A percentile compares a stretch with the other conserved stretches of the same genome.
These are phyloP conservation scores for Montipora foliosa DNA, from an alignment of 64 coral and sea anemone species.

Conservation along the genomic window DNA sequence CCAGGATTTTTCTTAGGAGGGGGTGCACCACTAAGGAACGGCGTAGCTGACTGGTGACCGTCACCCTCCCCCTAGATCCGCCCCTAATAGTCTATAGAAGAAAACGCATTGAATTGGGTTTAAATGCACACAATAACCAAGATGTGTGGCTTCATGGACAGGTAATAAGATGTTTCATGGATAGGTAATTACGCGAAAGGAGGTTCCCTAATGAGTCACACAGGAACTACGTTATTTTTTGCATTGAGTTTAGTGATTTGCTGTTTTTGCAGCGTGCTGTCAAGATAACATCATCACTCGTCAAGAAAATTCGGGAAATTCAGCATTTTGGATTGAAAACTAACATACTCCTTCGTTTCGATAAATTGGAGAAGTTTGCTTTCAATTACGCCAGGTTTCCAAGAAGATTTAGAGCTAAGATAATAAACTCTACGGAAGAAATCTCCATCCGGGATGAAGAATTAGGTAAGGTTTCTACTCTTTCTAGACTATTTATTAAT, in stretches of 20 bases:
- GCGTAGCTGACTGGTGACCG: too few species aligned
- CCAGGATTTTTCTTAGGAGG: too few species aligned
- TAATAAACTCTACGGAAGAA: not conserved
- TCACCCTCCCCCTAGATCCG: too few species aligned
- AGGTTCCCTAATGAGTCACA: too few species aligned
- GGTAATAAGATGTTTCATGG: too few species aligned
- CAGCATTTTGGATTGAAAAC: not conserved
- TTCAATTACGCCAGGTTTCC: not conserved
- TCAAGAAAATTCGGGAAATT: not conserved
- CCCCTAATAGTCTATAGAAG: too few species aligned
- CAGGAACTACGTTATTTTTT: not conserved
- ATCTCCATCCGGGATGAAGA: slow-evolving; percentile 2
- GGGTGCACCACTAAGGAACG: too few species aligned
- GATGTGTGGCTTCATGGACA: too few species aligned
- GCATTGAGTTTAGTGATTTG: not conserved
- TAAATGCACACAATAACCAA: too few species aligned
- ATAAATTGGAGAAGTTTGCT: not conserved
- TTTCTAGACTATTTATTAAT: not conserved
- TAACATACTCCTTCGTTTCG: slow-evolving; percentile 1
- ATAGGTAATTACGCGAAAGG: too few species aligned
- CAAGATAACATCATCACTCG: not conserved
- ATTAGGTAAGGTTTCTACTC: slow-evolving; percentile 8
- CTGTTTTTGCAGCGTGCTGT: slow-evolving; percentile 2
- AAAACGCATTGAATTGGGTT: too few species aligned
- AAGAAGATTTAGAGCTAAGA: not conserved